phyloP scores from a whole-genome alignment of 1,140 invertebrate genomes.

The Bradynema listronoti region DNA sequence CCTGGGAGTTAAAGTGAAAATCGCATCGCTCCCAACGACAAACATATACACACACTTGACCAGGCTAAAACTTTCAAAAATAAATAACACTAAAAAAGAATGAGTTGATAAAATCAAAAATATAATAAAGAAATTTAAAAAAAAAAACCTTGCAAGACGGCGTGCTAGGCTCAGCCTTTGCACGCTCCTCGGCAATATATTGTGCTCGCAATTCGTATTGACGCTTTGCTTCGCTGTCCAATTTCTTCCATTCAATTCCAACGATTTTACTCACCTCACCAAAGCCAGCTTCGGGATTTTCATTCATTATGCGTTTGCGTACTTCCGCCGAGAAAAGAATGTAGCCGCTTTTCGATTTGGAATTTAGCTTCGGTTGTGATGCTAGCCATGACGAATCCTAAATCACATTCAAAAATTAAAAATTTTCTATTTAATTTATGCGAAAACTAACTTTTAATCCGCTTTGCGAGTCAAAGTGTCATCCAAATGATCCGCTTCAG shows the following conservation, averaged over 20 bases:
- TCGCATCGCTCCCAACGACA: constrained; percentile 83
- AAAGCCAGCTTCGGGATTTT: constrained; percentile 87
- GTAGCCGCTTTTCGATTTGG: constrained; percentile 76
- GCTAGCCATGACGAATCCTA: constrained; percentile 43
- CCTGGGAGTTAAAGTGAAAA: constrained; percentile 80
- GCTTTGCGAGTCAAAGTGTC: constrained; percentile 57
- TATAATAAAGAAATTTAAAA: constrained; percentile 18
- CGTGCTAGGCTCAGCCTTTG: constrained; percentile 40
- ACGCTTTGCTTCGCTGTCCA: constrained; percentile 78
- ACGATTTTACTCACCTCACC: constrained; percentile 95
- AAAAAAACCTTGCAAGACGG: constrained; percentile 27
- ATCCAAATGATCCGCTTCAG: constrained; percentile 61
- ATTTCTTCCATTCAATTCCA: constrained; percentile 88
- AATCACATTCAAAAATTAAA: constrained; percentile 13
- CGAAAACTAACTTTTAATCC: background rate
- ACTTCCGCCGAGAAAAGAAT: constrained; percentile 96
- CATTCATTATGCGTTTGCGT: constrained; percentile 73
- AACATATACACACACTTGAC: constrained; percentile 68
- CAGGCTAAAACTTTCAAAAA: constrained; percentile 42
- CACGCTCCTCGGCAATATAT: constrained; percentile 67
- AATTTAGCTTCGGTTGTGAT: constrained; percentile 59
- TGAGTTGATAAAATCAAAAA: background rate
- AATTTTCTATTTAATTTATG: background rate
- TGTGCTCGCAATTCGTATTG: constrained; percentile 83
- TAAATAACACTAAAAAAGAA: constrained; percentile 17